Conservation (phyloP, 2,888 invertebrate genomes). For the Ormyrus pomaceus region DNA sequence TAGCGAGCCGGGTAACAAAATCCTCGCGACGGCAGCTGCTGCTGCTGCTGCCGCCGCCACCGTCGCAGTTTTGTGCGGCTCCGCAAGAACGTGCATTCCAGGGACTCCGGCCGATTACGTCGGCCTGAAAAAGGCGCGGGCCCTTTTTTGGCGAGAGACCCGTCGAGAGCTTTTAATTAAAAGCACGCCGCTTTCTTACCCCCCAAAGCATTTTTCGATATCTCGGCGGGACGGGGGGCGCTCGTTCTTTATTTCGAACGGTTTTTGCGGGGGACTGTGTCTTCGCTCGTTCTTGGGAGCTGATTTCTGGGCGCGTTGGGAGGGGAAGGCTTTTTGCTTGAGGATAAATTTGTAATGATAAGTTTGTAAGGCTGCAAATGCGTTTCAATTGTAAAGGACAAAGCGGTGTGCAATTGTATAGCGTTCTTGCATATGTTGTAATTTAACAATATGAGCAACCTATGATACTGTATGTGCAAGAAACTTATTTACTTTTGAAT, state of each 20-base stretch:
- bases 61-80: not conserved
- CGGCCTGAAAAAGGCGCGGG: not conserved
- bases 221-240: not conserved
- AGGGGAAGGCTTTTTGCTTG: too few species aligned
- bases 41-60: not conserved
- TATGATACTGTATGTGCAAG: too few species aligned
- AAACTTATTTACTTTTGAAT: too few species aligned
- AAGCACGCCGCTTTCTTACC: slow-evolving; percentile 46
- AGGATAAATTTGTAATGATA: too few species aligned
- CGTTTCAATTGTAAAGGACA: too few species aligned
- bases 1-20: slow-evolving; percentile 1
- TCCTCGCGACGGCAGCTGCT: slow-evolving; percentile 7
- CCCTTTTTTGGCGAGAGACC: slow-evolving; percentile 13
- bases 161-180: slow-evolving; percentile 48
- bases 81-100: slow-evolving; percentile 37
- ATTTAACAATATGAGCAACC: too few species aligned
- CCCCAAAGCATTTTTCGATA: slow-evolving; percentile 10
- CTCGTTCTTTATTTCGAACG: not conserved
- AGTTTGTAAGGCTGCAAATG: too few species aligned
- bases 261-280: too few species aligned
- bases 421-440: too few species aligned
- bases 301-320: too few species aligned
- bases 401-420: too few species aligned
- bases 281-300: too few species aligned
- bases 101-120: slow-evolving; percentile 13